These are phyloP conservation scores for Embidobia sp. DNA, from an alignment of 2,888 invertebrate genomes.

Conservation along the genomic window DNA sequence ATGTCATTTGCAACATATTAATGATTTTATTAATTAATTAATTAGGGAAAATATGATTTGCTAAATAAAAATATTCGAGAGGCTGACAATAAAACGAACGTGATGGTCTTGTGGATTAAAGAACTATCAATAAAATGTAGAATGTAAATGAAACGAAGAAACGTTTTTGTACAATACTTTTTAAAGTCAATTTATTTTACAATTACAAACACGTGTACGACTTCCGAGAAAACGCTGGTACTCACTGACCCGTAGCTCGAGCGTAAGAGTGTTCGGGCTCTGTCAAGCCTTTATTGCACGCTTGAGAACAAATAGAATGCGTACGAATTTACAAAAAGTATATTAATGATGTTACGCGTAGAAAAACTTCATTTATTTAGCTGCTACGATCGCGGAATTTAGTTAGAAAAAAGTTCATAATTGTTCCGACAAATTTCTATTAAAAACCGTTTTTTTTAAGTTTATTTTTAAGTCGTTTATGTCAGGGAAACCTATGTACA, in stretches of 20 bases:
- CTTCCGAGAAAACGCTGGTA: conserved; percentile 61
- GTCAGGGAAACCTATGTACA: too few species aligned
- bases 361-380: conserved; percentile 49
- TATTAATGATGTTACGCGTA: conserved; percentile 56
- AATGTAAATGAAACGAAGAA: conserved; percentile 56
- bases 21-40: conserved; percentile 3
- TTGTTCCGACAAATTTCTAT: too few species aligned
- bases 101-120: conserved; percentile 34
- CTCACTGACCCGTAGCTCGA: conserved; percentile 62
- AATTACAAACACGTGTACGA: conserved; percentile 64
- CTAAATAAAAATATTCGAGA: neutral
- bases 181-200: conserved; percentile 63
- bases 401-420: neutral
- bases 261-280: conserved; percentile 51
- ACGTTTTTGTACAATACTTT: conserved; percentile 55
- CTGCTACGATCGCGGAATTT: conserved; percentile 13
- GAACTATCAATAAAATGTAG: conserved; percentile 53
- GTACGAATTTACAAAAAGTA: conserved; percentile 52
- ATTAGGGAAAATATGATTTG: conserved; percentile 5
- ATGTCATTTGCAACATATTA: too few species aligned
- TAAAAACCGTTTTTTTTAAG: too few species aligned
- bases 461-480: too few species aligned
- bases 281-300: conserved; percentile 59
- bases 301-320: conserved; percentile 60
- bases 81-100: conserved; percentile 18